A percentile compares a stretch with the other conserved stretches of the same genome.
Evolutionary conservation across 2,888 invertebrate genomes (phyloP).

Genomic region (Tetrapedia diversipes): DNA sequence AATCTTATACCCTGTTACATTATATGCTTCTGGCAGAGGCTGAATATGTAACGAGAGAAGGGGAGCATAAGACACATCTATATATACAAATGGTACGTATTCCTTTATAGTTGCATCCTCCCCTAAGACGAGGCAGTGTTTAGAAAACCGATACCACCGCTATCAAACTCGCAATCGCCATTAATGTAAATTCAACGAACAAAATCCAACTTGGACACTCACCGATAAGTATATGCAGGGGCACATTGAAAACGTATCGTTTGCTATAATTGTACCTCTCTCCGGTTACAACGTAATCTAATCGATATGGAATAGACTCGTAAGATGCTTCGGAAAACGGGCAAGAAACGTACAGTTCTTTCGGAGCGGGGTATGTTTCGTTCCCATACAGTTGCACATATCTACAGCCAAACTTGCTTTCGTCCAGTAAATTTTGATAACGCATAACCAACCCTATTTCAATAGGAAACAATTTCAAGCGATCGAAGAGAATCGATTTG

Average conservation of each 20-base stretch:
- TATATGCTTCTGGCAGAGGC: constrained; percentile 74
- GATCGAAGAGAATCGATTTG: not conserved
- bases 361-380: constrained; percentile 46
- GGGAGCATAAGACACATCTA: constrained; percentile 76
- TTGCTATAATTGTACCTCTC: constrained; percentile 73
- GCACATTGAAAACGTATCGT: constrained; percentile 77
- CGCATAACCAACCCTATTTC: constrained; percentile 73
- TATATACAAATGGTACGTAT: constrained; percentile 78
- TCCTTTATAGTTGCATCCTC: constrained; percentile 61
- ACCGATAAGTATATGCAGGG: constrained; percentile 75
- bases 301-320: constrained; percentile 72
- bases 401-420: constrained; percentile 71
- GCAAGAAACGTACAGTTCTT: constrained; percentile 75
- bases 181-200: not conserved
- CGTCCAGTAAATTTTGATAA: constrained; percentile 72
- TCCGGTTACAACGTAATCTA: constrained; percentile 72
- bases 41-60: constrained; percentile 76
- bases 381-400: constrained; percentile 65
- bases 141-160: not conserved
- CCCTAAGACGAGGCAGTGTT: constrained; percentile 30
- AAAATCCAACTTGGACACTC: constrained; percentile 11
- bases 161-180: no score
- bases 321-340: constrained; percentile 71
- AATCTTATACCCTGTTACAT: constrained; percentile 76
- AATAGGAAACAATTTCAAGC: not conserved